Conservation (phyloP, 2,113 vertebrate species). For the Tupaia chinensis region DNA sequence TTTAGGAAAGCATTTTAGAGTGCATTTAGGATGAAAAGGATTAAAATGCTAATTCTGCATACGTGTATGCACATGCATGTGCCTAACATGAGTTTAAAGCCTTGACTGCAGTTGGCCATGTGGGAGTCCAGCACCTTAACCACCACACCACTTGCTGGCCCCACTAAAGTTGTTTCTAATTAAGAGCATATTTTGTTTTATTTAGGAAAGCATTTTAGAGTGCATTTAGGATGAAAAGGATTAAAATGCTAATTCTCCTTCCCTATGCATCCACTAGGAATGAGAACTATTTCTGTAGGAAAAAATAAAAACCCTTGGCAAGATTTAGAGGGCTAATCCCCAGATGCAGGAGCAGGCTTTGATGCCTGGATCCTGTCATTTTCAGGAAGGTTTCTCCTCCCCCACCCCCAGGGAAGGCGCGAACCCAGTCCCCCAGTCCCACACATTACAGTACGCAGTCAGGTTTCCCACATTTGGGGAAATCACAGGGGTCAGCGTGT, state of each 20-base stretch:
- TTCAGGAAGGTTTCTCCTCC: no score
- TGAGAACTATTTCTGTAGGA: conserved; percentile 30
- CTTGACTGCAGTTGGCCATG: no score
- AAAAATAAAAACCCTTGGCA: conserved; percentile 43
- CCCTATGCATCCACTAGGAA: background rate
- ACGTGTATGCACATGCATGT: no score
- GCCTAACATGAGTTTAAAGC: no score
- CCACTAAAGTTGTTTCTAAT: background rate
- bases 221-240: background rate
- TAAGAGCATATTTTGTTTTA: conserved; percentile 1
- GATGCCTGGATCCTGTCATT: no score
- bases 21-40: background rate
- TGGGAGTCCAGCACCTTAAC: no score
- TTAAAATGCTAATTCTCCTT: background rate
- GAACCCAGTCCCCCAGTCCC: no score
- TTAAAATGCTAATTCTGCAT: background rate
- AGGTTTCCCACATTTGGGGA: no score
- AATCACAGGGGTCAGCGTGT: no score
- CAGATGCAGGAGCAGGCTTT: no score
- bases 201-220: conserved; percentile 42
- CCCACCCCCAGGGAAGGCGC: no score
- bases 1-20: conserved; percentile 42
- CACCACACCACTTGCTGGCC: background rate
- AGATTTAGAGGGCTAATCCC: background rate
- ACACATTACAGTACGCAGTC: no score